phyloP scores from a whole-genome alignment of 2,888 invertebrate species.

The Drosophila affinis region DNA sequence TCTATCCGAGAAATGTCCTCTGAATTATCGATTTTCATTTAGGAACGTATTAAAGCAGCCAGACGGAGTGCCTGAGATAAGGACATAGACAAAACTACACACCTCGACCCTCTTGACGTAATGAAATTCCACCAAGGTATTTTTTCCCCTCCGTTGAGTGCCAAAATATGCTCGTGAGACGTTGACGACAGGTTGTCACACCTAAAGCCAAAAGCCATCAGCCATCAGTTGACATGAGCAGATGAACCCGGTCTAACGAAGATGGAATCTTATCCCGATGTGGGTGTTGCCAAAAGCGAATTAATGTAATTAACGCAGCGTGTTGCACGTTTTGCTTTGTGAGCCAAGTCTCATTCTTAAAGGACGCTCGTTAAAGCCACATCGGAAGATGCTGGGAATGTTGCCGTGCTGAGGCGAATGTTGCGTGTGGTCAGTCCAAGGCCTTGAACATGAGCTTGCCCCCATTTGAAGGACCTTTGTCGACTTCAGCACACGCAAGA shows the following conservation, averaged over 20 bases:
- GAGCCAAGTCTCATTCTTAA: neutral
- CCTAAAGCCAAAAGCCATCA: slow-evolving; percentile 31
- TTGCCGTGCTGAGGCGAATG: neutral
- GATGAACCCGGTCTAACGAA: slow-evolving; percentile 4
- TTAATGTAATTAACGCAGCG: slow-evolving; percentile 57
- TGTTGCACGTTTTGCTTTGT: slow-evolving; percentile 26
- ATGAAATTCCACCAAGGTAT: slow-evolving; percentile 59
- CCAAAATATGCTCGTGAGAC: slow-evolving; percentile 27
- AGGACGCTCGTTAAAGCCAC: neutral
- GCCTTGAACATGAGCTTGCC: slow-evolving; percentile 14
- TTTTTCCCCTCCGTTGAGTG: slow-evolving; percentile 23
- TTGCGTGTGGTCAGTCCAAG: slow-evolving; percentile 20
- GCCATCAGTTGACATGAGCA: slow-evolving; percentile 21
- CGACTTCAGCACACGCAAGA: slow-evolving; percentile 3
- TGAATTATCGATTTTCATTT: slow-evolving; percentile 72
- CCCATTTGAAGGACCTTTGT: neutral
- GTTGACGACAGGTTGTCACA: neutral
- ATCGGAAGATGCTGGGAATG: slow-evolving; percentile 2
- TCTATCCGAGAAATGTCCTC: slow-evolving; percentile 47
- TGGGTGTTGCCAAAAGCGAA: slow-evolving; percentile 17
- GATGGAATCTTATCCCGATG: slow-evolving; percentile 24
- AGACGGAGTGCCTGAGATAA: neutral
- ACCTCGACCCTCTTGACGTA: slow-evolving; percentile 39
- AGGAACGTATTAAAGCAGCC: slow-evolving; percentile 53
- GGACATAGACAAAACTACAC: slow-evolving; percentile 40